Conservation (phyloP, 2,797 vertebrate genomes). For the Potorous gilbertii region DNA sequence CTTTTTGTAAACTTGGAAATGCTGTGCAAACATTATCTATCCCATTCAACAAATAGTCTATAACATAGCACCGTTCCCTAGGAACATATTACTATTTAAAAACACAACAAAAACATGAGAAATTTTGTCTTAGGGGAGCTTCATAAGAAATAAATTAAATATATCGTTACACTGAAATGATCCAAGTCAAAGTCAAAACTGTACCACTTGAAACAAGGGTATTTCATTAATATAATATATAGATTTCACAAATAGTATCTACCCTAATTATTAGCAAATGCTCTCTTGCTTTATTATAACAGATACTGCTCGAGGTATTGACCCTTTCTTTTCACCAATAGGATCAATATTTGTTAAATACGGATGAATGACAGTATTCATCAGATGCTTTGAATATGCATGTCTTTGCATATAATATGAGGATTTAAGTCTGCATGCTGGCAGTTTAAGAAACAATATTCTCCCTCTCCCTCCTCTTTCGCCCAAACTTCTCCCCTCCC, state of each 20-base stretch:
- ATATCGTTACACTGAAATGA: conserved; percentile 13
- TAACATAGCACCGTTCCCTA: not conserved
- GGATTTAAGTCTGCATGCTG: not conserved
- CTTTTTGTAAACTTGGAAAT: not conserved
- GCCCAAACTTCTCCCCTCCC: not conserved
- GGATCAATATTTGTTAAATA: conserved; percentile 48
- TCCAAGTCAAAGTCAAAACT: not conserved
- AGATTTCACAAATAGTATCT: not conserved
- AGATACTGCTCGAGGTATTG: conserved; percentile 11
- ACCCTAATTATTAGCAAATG: not conserved
- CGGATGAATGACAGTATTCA: conserved; percentile 42
- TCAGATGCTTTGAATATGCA: conserved; percentile 21
- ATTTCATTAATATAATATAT: conserved; percentile 38
- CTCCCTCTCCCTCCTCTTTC: not conserved
- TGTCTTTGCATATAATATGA: not conserved
- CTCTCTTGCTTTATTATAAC: not conserved
- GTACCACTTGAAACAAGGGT: not conserved
- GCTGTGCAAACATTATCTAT: not conserved
- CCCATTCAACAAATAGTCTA: not conserved
- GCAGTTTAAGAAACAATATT: not conserved
- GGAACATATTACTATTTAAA: not conserved
- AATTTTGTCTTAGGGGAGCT: not conserved
- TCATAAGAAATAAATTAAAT: not conserved
- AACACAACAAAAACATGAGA: not conserved
- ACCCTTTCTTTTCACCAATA: conserved; percentile 4